These are phyloP conservation scores for Embiotoca jacksoni DNA, from an alignment of 2,113 vertebrate species.

Conservation along the genomic window DNA sequence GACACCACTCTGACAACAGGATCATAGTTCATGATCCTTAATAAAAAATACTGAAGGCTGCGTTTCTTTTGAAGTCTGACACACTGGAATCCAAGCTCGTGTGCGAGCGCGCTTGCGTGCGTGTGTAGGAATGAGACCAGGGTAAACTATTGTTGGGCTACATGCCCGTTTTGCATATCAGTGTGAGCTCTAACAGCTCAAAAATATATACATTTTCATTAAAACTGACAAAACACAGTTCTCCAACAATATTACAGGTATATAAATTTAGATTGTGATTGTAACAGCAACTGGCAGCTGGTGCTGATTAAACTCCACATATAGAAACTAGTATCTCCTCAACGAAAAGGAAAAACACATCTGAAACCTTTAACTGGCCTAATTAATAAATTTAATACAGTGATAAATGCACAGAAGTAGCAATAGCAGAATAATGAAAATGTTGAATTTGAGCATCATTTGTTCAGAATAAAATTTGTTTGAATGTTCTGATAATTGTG, in stretches of 20 bases:
- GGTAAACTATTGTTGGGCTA: slow-evolving; percentile 43
- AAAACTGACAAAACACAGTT: slow-evolving; percentile 67
- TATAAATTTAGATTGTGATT: slow-evolving; percentile 70
- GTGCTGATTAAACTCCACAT: slow-evolving; percentile 58
- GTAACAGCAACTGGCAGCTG: slow-evolving; percentile 66
- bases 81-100: slow-evolving; percentile 51
- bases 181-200: slow-evolving; percentile 30
- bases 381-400: slow-evolving; percentile 20
- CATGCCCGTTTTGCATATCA: slow-evolving; percentile 74
- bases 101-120: slow-evolving; percentile 7
- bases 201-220: slow-evolving; percentile 60
- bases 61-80: slow-evolving; percentile 16
- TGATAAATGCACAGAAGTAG: slow-evolving; percentile 39
- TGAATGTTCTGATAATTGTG: slow-evolving; percentile 13
- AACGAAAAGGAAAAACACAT: slow-evolving; percentile 27
- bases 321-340: slow-evolving; percentile 52
- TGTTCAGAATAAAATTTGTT: slow-evolving; percentile 24
- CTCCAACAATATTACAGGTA: slow-evolving; percentile 28
- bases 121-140: slow-evolving; percentile 34
- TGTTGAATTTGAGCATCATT: slow-evolving; percentile 16
- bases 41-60: slow-evolving; percentile 13
- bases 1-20: slow-evolving; percentile 27
- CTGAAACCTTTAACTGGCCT: slow-evolving; percentile 21
- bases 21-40: slow-evolving; percentile 22
- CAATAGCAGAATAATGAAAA: slow-evolving; percentile 15